Evolutionary conservation across 2,113 vertebrate genomes (phyloP).

Genomic region (Odocoileus virginianus): DNA sequence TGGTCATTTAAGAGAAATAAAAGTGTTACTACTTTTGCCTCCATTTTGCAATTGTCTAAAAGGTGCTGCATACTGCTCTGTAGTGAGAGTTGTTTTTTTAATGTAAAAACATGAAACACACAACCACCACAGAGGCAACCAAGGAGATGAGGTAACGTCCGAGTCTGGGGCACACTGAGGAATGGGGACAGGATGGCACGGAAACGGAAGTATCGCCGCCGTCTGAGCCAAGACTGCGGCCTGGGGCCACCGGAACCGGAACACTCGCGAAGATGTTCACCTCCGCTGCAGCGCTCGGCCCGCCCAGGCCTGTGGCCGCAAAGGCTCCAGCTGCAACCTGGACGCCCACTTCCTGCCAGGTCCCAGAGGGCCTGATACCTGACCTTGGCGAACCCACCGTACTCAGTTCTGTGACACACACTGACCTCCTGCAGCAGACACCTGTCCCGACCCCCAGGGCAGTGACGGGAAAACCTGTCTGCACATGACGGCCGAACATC

Average conservation of each 20-base stretch:
- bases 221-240: not conserved
- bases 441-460: not conserved
- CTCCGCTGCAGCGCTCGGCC: not conserved
- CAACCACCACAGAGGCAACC: not conserved
- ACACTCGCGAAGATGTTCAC: not conserved
- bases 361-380: rapidly evolving
- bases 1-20: not conserved
- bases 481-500: rapidly evolving
- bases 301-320: rapidly evolving
- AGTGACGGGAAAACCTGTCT: not conserved
- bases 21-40: not conserved
- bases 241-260: no score
- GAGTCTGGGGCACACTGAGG: not conserved
- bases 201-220: not conserved
- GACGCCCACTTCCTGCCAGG: not conserved
- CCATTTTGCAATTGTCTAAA: not conserved
- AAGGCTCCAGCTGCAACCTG: not conserved
- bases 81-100: not conserved
- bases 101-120: not conserved
- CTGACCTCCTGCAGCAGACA: not conserved
- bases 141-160: not conserved
- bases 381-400: not conserved
- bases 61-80: not conserved
- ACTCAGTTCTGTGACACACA: not conserved
- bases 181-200: not conserved